A percentile compares a stretch with the other conserved stretches of the same genome.
Evolutionary conservation across 2,113 vertebrate genomes (phyloP).

Genomic region (Chaetorhynchus papuensis): DNA sequence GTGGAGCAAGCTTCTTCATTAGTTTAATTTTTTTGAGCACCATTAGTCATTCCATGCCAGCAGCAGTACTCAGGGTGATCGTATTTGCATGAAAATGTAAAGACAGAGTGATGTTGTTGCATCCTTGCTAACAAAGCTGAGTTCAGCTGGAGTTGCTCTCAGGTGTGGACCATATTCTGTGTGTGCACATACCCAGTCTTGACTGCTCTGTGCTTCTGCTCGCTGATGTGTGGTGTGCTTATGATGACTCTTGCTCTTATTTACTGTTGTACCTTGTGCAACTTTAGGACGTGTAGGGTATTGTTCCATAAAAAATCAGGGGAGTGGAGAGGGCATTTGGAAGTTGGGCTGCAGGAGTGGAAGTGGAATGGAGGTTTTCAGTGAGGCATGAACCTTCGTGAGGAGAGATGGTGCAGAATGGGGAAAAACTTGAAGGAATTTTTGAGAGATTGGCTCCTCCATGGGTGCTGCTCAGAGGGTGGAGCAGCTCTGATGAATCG

Average conservation of each 20-base stretch:
- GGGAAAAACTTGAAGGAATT: background rate
- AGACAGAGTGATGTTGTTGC: background rate
- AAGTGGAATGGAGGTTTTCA: background rate
- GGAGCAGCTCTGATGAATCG: background rate
- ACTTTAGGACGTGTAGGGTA: fast-evolving
- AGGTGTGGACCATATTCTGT: background rate
- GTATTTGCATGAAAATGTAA: background rate
- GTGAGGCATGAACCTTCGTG: background rate
- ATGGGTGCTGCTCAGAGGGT: background rate
- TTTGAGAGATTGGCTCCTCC: background rate
- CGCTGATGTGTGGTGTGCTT: background rate
- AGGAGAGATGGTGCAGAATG: background rate
- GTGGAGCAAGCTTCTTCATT: background rate
- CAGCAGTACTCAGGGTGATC: background rate
- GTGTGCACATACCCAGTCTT: background rate
- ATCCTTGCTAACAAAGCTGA: background rate
- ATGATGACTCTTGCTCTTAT: background rate
- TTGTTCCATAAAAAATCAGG: background rate
- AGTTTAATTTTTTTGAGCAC: background rate
- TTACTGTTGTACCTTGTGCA: background rate
- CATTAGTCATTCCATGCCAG: background rate
- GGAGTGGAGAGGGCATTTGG: background rate
- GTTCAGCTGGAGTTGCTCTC: background rate
- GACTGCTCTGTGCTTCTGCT: background rate
- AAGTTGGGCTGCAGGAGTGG: background rate